Evolutionary conservation across 37 sponge, comb jelly and placozoan species (phyloP), one percentile per base, ranked within the genome.

Genomic region (Geodia barretti): DNA sequence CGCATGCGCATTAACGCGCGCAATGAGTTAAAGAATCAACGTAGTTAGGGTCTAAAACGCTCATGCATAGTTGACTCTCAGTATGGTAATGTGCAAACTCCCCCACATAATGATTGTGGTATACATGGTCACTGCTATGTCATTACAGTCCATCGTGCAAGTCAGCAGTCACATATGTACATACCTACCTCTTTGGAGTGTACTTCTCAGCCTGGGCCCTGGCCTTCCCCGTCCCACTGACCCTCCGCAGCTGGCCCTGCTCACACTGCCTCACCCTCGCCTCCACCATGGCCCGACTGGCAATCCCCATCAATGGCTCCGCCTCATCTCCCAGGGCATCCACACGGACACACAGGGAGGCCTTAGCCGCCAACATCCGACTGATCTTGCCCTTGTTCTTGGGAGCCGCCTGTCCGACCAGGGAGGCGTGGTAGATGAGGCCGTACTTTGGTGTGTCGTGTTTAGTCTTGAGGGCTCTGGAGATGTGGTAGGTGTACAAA

Each of bases 401-500:
- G 34, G 94, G 87, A 28, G 87, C 84, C 0, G 85, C 82, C 64
- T 98, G 98, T 14, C 98, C 98, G 4, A 98, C 97, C 62, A 98
- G 76, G 67, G 97, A 95, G 40, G 98, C 98, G 70, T 98, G 98
- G 80, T 95, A 98, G 21, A 98, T 93, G 39, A 98, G 87, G 1
- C 98, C 98, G 77, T 98, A 98, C 60, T 98, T 98, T 58, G 98
- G 98, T 31, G 98, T 98, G 83, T 95, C 97, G 54, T 98, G 97
- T 62, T 95, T 98, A 3, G 97, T 95, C 84, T 98, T 98, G 39
- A 98, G 72, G 23, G 98, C 98, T 65, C 98, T 92, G 72, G 3
- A 65, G 67, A 9, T 65, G 24, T 65, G 54, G 54, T 47, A 47
- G 54, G 28, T 74, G 59, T 25, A 4, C 31, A 74, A 34, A 39